Conservation (phyloP, 2,797 vertebrate species). For the Takifugu ocellatus region DNA sequence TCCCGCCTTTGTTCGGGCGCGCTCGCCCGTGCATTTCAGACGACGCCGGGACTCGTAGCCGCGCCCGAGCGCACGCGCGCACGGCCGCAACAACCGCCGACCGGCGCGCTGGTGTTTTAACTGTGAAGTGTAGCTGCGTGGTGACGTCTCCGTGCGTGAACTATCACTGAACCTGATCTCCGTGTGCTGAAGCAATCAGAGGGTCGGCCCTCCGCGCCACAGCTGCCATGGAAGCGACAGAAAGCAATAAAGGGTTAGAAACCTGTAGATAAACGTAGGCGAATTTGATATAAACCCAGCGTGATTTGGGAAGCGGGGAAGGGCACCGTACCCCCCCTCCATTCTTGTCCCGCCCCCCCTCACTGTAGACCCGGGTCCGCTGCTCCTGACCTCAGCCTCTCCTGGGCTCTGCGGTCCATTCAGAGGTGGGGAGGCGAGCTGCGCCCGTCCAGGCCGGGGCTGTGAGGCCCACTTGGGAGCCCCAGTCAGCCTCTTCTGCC, state of each 20-base stretch:
- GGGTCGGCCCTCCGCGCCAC: constrained; percentile 32
- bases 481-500: constrained; percentile 70
- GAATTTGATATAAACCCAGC: constrained; percentile 34
- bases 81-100: constrained; percentile 57
- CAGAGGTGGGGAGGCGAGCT: constrained; percentile 70
- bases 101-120: constrained; percentile 59
- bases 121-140: constrained; percentile 58
- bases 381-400: constrained; percentile 60
- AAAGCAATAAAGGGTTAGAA: constrained; percentile 64
- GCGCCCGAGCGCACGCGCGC: constrained; percentile 43
- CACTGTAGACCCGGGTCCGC: constrained; percentile 32
- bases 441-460: constrained; percentile 51
- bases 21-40: constrained; percentile 56
- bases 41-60: constrained; percentile 47
- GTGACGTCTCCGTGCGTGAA: constrained; percentile 34
- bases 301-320: constrained; percentile 31
- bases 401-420: constrained; percentile 54
- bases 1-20: constrained; percentile 47
- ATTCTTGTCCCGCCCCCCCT: constrained; percentile 34
- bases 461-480: constrained; percentile 67
- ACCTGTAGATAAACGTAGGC: constrained; percentile 9
- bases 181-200: constrained; percentile 48
- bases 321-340: constrained; percentile 39
- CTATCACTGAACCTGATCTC: constrained; percentile 37
- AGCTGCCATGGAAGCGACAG: constrained; percentile 41